phyloP scores from a whole-genome alignment of 2,113 vertebrate genomes.

The human (Homo sapiens) region GRCh38 chr3:50377501-50378000 shows the following conservation, averaged over 20 bases:
- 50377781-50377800: conserved; percentile 97
- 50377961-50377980: not conserved
- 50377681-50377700: not conserved
- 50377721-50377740: conserved; percentile 86
- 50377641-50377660: not conserved
- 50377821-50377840: not conserved
- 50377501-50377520: conserved; percentile 98
- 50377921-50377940: not conserved
- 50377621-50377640: not conserved
- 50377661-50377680: not conserved
- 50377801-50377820: conserved; percentile 84
- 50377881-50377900: not conserved
- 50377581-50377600: not conserved
- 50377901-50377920: not conserved
- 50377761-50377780: conserved; percentile 97
- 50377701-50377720: not conserved
- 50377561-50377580: not conserved
- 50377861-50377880: not conserved
- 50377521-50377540: conserved; percentile 97
- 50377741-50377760: conserved; percentile 90
- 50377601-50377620: not conserved
- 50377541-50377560: conserved; percentile 84
- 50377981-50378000: not conserved
- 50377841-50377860: not conserved
- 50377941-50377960: not conserved